phyloP scores from a whole-genome alignment of 2,797 vertebrate genomes.

The Lateolabrax maculatus region DNA sequence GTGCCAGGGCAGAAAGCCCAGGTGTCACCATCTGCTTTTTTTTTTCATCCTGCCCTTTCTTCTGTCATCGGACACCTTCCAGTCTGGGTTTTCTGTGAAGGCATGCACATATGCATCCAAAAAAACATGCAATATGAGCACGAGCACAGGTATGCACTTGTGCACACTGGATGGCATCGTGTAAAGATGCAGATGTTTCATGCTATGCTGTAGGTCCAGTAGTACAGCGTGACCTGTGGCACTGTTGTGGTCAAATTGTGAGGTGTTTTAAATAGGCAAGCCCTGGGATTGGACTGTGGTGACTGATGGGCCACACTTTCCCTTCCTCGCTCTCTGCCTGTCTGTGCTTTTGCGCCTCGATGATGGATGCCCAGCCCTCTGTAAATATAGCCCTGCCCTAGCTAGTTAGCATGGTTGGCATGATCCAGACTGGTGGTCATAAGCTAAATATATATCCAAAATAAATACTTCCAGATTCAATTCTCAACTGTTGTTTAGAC shows the following conservation, averaged over 20 bases:
- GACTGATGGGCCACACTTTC: conserved; percentile 84
- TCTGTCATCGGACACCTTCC: conserved; percentile 50
- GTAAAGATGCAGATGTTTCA: conserved; percentile 42
- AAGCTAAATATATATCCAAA: conserved; percentile 84
- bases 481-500: conserved; percentile 78
- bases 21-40: conserved; percentile 60
- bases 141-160: conserved; percentile 10
- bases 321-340: conserved; percentile 78
- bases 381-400: conserved; percentile 86
- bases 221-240: conserved; percentile 58
- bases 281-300: conserved; percentile 73
- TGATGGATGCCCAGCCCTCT: conserved; percentile 83
- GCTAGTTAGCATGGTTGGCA: conserved; percentile 88
- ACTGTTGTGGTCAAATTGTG: conserved; percentile 73
- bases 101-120: conserved; percentile 34
- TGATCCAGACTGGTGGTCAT: conserved; percentile 82
- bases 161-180: conserved; percentile 23
- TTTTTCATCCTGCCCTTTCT: conserved; percentile 17
- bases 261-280: conserved; percentile 79
- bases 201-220: conserved; percentile 56
- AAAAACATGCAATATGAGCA: conserved; percentile 27
- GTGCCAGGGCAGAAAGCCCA: conserved; percentile 77
- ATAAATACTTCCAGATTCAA: conserved; percentile 86
- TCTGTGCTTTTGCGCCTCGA: conserved; percentile 73
- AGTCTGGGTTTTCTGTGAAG: conserved; percentile 23